A percentile compares a stretch with the other conserved stretches of the same genome.
These are phyloP conservation scores for Drosophila picticornis DNA, from an alignment of 2,888 invertebrate genomes.

Conservation along the genomic window DNA sequence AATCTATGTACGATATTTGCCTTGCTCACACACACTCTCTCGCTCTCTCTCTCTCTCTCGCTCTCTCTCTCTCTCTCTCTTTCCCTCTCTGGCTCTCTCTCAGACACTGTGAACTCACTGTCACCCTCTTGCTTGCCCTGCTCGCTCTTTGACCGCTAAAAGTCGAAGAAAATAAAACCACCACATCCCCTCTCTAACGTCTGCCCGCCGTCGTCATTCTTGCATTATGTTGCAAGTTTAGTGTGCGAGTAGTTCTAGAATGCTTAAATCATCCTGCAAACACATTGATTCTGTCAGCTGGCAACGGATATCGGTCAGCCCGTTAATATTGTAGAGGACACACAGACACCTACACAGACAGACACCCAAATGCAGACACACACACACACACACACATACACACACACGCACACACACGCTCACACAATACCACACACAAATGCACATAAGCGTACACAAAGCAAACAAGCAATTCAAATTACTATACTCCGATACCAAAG, in stretches of 20 bases:
- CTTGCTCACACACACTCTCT: slow-evolving; percentile 19
- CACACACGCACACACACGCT: not conserved
- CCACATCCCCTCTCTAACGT: not conserved
- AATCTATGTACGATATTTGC: slow-evolving; percentile 20
- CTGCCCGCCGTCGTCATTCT: not conserved
- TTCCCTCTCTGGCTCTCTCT: slow-evolving; percentile 9
- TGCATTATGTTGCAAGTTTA: slow-evolving; percentile 18
- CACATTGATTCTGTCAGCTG: slow-evolving; percentile 32
- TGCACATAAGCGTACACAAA: slow-evolving; percentile 19
- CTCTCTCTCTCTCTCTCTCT: not conserved
- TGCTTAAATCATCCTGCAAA: slow-evolving; percentile 27
- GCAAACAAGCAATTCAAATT: slow-evolving; percentile 16
- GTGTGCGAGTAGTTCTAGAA: slow-evolving; percentile 15
- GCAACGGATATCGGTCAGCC: slow-evolving; percentile 24
- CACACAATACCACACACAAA: not conserved
- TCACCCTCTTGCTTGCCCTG: slow-evolving; percentile 16
- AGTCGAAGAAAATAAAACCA: not conserved
- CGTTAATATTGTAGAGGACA: slow-evolving; percentile 23
- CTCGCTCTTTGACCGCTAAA: slow-evolving; percentile 7
- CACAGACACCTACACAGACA: not conserved
- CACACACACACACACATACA: not conserved
- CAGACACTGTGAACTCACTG: slow-evolving; percentile 12
- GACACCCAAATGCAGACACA: slow-evolving; percentile 4
- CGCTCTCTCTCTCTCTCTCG: too few species aligned
- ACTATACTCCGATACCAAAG: not conserved